A percentile compares a stretch with the other conserved stretches of the same genome.
Evolutionary conservation across 2,113 vertebrate genomes (phyloP).

Genomic region (Numida meleagris): DNA sequence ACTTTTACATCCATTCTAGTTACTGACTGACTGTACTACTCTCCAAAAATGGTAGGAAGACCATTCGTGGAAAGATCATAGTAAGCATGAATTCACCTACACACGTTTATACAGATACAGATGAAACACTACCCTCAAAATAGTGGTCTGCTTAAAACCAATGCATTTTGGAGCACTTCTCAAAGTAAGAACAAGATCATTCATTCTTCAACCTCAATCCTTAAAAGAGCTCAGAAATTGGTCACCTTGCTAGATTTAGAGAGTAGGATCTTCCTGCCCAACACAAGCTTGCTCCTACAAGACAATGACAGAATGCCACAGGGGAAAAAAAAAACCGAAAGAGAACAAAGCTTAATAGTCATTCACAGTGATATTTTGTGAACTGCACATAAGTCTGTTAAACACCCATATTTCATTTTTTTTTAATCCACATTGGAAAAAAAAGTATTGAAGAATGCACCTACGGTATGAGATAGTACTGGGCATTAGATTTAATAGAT

Average conservation of each 20-base stretch:
- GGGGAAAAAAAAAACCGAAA: no score
- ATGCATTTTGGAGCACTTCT: background rate
- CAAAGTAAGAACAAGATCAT: background rate
- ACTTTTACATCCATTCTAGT: background rate
- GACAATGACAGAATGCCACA: rapidly evolving
- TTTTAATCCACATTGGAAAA: background rate
- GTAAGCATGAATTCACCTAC: background rate
- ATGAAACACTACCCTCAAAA: background rate
- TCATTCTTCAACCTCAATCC: background rate
- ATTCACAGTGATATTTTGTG: background rate
- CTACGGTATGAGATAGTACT: background rate
- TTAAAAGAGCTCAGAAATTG: background rate
- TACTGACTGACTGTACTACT: background rate
- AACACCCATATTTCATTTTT: background rate
- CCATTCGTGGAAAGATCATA: background rate
- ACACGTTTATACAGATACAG: background rate
- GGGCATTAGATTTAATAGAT: background rate
- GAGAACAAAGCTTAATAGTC: background rate
- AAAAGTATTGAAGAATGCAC: background rate
- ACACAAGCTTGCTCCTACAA: background rate
- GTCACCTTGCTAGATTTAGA: background rate
- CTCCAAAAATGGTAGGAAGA: background rate
- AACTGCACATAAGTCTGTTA: background rate
- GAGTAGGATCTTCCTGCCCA: background rate
- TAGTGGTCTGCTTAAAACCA: background rate